Conservation (phyloP, 2,113 vertebrate species). For the Pseudorectes ferrugineus region DNA sequence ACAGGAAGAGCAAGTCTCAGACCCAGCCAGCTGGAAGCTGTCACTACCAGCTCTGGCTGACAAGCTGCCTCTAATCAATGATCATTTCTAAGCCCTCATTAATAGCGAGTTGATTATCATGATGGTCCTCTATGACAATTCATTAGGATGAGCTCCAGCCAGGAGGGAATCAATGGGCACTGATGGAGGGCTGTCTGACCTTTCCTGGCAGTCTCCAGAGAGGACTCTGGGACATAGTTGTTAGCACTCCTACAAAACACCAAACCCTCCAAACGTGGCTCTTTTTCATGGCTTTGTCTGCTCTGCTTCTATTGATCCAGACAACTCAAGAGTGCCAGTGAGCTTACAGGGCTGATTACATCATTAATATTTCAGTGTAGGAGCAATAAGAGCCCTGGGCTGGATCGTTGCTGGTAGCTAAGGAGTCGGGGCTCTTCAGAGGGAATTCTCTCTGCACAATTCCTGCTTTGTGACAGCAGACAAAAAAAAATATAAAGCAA, state of each 20-base stretch:
- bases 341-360: neutral
- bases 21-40: neutral
- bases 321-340: neutral
- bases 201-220: neutral
- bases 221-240: neutral
- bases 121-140: neutral
- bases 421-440: neutral
- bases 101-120: slow-evolving; percentile 6
- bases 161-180: neutral
- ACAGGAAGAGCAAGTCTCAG: neutral
- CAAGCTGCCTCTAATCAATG: neutral
- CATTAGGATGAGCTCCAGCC: slow-evolving; percentile 31
- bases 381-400: neutral
- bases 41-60: neutral
- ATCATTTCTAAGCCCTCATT: neutral
- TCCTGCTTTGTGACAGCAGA: neutral
- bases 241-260: neutral
- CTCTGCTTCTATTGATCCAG: neutral
- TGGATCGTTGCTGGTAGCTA: neutral
- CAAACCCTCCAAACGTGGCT: neutral
- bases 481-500: neutral
- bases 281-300: neutral
- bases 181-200: neutral
- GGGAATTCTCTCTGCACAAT: neutral
- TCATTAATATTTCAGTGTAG: slow-evolving; percentile 20